phyloP scores from a whole-genome alignment of 2,888 invertebrate species.

The Lasioglossum morio region DNA sequence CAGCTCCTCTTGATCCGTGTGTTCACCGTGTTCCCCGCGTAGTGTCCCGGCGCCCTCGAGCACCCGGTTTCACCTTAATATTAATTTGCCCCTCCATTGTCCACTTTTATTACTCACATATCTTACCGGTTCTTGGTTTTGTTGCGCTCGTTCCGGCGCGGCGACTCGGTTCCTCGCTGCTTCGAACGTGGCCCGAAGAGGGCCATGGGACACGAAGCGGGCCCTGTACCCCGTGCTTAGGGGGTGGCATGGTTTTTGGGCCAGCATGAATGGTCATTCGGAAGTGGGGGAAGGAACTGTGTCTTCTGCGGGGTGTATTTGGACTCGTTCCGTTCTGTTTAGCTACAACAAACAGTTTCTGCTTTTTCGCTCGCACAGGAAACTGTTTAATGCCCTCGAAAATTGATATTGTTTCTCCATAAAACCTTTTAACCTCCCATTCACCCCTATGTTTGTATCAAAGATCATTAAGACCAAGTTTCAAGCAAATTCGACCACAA shows the following conservation, averaged over 20 bases:
- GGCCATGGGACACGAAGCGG: background rate
- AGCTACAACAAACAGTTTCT: background rate
- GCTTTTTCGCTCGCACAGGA: too few species aligned
- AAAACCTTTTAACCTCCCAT: too few species aligned
- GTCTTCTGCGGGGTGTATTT: slow-evolving; percentile 1
- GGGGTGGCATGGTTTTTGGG: background rate
- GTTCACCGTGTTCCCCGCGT: slow-evolving; percentile 37
- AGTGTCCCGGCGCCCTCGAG: slow-evolving; percentile 55
- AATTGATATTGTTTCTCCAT: too few species aligned
- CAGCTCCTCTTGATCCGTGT: slow-evolving; percentile 46
- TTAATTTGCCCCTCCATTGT: slow-evolving; percentile 83
- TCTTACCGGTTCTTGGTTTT: slow-evolving; percentile 79
- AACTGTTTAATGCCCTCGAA: too few species aligned
- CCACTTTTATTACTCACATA: slow-evolving; percentile 83
- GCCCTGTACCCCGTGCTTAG: background rate
- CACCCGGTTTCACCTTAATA: slow-evolving; percentile 78
- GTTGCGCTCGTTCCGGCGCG: slow-evolving; percentile 55
- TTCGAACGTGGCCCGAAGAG: background rate
- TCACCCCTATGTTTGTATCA: too few species aligned
- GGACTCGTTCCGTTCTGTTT: background rate
- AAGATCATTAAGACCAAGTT: too few species aligned
- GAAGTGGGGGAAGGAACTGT: background rate
- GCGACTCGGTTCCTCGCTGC: slow-evolving; percentile 11
- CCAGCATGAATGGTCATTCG: background rate
- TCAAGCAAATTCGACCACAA: too few species aligned